A percentile compares a stretch with the other conserved stretches of the same genome.
Evolutionary conservation across 2,797 vertebrate genomes (phyloP).

Genomic region (Myotis planiceps): DNA sequence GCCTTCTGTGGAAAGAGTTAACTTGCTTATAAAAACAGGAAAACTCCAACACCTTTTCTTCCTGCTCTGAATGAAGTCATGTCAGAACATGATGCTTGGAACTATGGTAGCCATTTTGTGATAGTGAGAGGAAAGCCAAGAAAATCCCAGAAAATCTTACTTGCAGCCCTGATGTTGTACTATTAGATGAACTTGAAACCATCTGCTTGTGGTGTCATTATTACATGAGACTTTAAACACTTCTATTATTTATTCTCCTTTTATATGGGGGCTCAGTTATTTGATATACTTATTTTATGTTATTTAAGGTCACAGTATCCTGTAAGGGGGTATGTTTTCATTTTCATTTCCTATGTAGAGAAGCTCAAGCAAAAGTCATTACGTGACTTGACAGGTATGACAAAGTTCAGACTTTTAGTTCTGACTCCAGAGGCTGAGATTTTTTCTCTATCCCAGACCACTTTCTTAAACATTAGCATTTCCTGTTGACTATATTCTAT

Average conservation of each 20-base stretch:
- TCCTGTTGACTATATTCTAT: accelerated
- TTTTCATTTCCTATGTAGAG: background rate
- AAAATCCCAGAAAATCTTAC: conserved; percentile 18
- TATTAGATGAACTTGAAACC: background rate
- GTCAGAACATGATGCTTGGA: background rate
- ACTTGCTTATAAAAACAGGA: background rate
- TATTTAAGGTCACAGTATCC: background rate
- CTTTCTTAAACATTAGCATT: background rate
- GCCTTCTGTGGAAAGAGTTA: background rate
- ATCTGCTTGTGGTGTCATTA: background rate
- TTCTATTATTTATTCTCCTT: background rate
- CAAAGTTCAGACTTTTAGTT: background rate
- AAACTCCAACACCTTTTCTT: background rate
- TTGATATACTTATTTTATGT: background rate
- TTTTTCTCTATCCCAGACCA: background rate
- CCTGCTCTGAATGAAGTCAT: background rate
- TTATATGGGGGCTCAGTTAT: background rate
- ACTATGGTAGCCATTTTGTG: background rate
- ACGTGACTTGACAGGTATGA: background rate
- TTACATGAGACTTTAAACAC: background rate
- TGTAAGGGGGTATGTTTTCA: background rate
- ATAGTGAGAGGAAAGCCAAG: background rate
- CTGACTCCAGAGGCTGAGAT: background rate
- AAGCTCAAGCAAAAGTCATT: background rate
- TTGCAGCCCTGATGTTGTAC: background rate